Conservation (phyloP, 2,797 vertebrate genomes). For the Mycteria americana region DNA sequence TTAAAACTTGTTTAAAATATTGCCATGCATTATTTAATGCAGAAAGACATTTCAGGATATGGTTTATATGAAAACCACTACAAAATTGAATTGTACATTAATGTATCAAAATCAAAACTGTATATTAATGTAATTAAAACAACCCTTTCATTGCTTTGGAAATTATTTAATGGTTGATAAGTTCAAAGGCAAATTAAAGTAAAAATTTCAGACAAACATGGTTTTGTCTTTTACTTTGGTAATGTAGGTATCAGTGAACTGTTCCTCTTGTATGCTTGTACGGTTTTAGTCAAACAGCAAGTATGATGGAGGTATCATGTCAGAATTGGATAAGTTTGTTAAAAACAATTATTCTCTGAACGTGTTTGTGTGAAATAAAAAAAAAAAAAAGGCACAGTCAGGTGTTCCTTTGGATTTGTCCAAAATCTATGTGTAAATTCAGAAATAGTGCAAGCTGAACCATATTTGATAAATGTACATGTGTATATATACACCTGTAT, state of each 20-base stretch:
- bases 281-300: background rate
- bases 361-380: background rate
- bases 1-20: slow-evolving; percentile 4
- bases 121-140: background rate
- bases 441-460: background rate
- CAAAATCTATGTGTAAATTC: background rate
- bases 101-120: background rate
- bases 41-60: background rate
- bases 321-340: background rate
- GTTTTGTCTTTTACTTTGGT: background rate
- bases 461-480: background rate
- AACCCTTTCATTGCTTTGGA: background rate
- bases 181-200: slow-evolving; percentile 5
- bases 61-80: background rate
- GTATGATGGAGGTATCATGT: background rate
- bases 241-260: background rate
- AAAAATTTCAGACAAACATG: slow-evolving; percentile 15
- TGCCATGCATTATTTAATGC: background rate
- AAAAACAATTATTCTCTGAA: background rate
- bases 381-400: background rate
- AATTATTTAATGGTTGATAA: background rate
- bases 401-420: background rate
- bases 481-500: background rate
- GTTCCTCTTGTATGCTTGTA: background rate
- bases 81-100: background rate